Evolutionary conservation across 2,113 vertebrate species (phyloP).

Genomic region (Acanthochromis polyacanthus): DNA sequence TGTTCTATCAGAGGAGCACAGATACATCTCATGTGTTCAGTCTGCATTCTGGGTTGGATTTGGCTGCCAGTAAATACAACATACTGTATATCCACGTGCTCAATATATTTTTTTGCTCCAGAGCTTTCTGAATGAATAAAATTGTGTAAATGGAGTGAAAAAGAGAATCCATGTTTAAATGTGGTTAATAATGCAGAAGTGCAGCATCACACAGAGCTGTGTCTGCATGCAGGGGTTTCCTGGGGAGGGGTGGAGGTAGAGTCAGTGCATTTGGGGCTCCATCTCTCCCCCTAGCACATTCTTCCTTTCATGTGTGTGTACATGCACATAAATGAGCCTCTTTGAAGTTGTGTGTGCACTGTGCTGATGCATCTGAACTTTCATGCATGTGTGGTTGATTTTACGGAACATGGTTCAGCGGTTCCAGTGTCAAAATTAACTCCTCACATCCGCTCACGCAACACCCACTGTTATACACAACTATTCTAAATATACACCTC

Average conservation of each 20-base stretch:
- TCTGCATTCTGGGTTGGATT: constrained; percentile 1
- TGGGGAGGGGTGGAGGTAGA: constrained; percentile 7
- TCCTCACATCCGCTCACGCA: constrained; percentile 36
- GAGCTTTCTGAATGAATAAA: constrained; percentile 25
- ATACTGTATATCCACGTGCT: not conserved
- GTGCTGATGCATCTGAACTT: constrained; percentile 13
- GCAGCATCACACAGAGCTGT: constrained; percentile 60
- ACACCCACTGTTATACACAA: constrained; percentile 35
- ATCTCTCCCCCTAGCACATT: constrained; percentile 2
- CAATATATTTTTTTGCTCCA: not conserved
- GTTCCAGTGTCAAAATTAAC: constrained; percentile 47
- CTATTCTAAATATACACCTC: constrained; percentile 72
- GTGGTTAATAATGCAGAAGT: constrained; percentile 70
- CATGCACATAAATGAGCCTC: constrained; percentile 4
- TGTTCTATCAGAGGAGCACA: not conserved
- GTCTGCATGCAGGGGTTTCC: constrained; percentile 65
- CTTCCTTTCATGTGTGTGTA: constrained; percentile 7
- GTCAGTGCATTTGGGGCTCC: constrained; percentile 37
- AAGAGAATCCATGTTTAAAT: constrained; percentile 60
- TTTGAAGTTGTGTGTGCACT: constrained; percentile 11
- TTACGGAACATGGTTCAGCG: constrained; percentile 19
- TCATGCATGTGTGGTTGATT: constrained; percentile 34
- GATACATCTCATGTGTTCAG: constrained; percentile 12
- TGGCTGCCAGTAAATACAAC: not conserved
- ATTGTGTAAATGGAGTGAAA: constrained; percentile 52